Evolutionary conservation across 2,888 invertebrate genomes (phyloP).

Genomic region (Melanostoma scalare): DNA sequence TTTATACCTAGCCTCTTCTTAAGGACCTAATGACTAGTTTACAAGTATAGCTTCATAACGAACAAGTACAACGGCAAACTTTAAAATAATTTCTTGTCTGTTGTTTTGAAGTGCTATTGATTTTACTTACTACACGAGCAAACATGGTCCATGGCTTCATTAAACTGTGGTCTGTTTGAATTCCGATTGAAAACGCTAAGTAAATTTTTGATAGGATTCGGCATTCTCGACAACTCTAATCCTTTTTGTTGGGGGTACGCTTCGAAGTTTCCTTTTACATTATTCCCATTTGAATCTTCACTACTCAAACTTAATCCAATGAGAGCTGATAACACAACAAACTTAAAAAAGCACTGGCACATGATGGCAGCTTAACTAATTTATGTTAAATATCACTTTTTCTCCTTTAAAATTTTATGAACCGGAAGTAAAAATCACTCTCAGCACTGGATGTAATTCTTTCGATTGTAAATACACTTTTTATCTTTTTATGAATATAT

Average conservation of each 20-base stretch:
- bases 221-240: slow-evolving; percentile 75
- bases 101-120: no score
- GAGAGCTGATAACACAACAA: slow-evolving; percentile 43
- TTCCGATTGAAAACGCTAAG: slow-evolving; percentile 86
- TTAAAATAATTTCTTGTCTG: no score
- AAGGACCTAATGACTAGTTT: no score
- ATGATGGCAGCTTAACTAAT: slow-evolving; percentile 47
- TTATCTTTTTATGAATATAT: neutral
- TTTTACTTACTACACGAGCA: slow-evolving; percentile 59
- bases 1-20: no score
- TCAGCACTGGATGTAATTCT: slow-evolving; percentile 1
- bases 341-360: slow-evolving; percentile 47
- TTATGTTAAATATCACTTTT: neutral
- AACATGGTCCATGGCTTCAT: slow-evolving; percentile 1
- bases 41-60: no score
- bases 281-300: slow-evolving; percentile 17
- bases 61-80: no score
- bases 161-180: slow-evolving; percentile 82
- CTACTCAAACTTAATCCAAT: slow-evolving; percentile 52
- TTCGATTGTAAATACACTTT: neutral
- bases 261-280: slow-evolving; percentile 49
- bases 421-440: slow-evolving; percentile 22
- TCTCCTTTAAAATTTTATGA: neutral
- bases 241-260: slow-evolving; percentile 51
- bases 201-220: slow-evolving; percentile 83